Conservation (phyloP, 30 jellyfish, hydroid and myxozoan genomes). For the Hydra vulgaris region DNA sequence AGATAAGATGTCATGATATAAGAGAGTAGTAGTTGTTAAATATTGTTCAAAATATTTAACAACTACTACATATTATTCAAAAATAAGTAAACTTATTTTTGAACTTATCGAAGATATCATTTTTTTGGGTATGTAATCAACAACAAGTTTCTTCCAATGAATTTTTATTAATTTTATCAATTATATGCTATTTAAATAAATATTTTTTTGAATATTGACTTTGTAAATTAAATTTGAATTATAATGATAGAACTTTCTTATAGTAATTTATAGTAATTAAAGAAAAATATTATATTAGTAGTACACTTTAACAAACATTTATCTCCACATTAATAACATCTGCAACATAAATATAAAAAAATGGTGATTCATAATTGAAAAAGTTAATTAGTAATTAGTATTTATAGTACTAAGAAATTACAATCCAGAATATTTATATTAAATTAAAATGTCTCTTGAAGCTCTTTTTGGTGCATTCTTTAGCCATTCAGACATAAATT, state of each 20-base stretch:
- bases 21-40: too few relatives aligned
- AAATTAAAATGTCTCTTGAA: not conserved
- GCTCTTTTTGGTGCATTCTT: not conserved
- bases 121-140: not conserved
- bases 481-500: not conserved
- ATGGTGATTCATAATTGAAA: not conserved
- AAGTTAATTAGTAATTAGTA: not conserved
- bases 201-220: not conserved
- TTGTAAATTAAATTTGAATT: not conserved
- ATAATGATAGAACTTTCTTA: not conserved
- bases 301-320: not conserved
- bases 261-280: not conserved
- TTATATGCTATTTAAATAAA: not conserved
- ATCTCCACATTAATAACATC: not conserved
- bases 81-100: not conserved
- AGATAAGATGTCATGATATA: too few relatives aligned
- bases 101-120: not conserved
- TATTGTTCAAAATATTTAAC: too few relatives aligned
- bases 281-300: not conserved
- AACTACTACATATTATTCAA: too few relatives aligned
- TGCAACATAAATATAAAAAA: not conserved
- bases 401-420: not conserved
- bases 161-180: not conserved
- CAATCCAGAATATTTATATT: not conserved
- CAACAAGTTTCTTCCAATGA: not conserved